Evolutionary conservation across 2,797 vertebrate genomes (phyloP), one percentile per base, ranked within the genome.

Genomic region (Mallotus villosus): DNA sequence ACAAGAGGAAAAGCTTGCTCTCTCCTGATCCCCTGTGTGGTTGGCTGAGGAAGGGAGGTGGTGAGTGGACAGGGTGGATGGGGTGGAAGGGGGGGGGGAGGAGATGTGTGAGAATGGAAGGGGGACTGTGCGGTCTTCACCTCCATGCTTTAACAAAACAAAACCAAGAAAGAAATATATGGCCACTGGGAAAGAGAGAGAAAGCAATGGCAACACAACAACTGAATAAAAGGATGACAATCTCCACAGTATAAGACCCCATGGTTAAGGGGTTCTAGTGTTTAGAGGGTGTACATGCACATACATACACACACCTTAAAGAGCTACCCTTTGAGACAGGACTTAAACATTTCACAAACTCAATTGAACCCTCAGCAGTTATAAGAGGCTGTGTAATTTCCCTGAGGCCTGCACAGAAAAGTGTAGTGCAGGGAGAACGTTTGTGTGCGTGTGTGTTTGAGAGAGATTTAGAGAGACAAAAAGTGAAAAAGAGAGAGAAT

Each of bases 281-380:
- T 81, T 78, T 72, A 74, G 67, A 71, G 14, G 2, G 46, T 57
- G 59, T 34, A 6, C 73, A 51, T 34, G 32, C 32, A 62, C 58
- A 46, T 21, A 49, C 59, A 12, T 24, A 34, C 8, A 74, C 72
- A 72, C 73, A 77, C 72, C 74, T 81, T 84, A 77, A 84, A 83
- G 60, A 74, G 81, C 77, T 75, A 70, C 65, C 74, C 72, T 85
- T 88, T 77, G 76, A 70, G 61, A 51, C 74, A 78, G 2, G 66
- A 80, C 73, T 81, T 77, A 77, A 84, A 82, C 80, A 74, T 83
- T 85, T 83, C 61, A 75, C 78, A 84, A 82, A 82, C 77, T 78
- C 76, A 84, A 80, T 80, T 68, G 57, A 80, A 82, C 73, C 76
- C 67, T 61, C n/a, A 4, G 74, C 55, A 34, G 25, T 74, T 62